Base-by-base conservation (phyloP, 2,113 vertebrate genomes). In the Nipponia nippon region DNA sequence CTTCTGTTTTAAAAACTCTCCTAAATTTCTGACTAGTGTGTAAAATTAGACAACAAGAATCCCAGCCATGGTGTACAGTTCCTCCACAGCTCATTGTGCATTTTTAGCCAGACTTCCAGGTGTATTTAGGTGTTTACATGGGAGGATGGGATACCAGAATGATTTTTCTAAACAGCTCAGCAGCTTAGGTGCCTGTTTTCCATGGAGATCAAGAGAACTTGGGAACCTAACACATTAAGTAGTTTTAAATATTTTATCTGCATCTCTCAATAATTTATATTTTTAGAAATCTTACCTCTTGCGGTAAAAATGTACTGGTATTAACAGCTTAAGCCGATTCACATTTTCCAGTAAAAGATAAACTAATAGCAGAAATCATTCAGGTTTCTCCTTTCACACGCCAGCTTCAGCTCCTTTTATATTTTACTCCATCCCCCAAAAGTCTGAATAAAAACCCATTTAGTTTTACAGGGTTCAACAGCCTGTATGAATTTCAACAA, bases 171-270 rank as follows among this genome's bases (percentile, higher is more conserved):
- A 95, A 71, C 27, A 89, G n/a, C 89, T 96, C 83, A 91, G 73
- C 53, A 89, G 30, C 40, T 94, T 94, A 84, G 90, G 81, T 94
- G 38, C 70, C 73, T 93, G 8, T 89, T 95, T 95, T 94, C 94
- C 70, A 32, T n/a, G 72, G 95, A 95, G 89, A 95, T 91, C 91
- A 93, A 95, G 84, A 85, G 87, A 96, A 83, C 66, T 15, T 83
- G 69, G 58, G 66, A 84, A 95, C 62, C 84, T 95, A 95, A 83
- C 91, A 76, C 81, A 85, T 94, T 95, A 96, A 96, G 84, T 76
- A 95, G 84, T 38, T 96, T 93, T 97, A 96, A 97, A 97, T 97
- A 96, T 96, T 97, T 95, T 95, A 97, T 97, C 62, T 91, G 66
- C 71, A 73, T 87, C 91, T 95, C 75, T 96, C 94, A 95, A 97